A percentile compares a stretch with the other conserved stretches of the same genome.
phyloP scores from a whole-genome alignment of 2,797 vertebrate species.

The Hyperoplus immaculatus region DNA sequence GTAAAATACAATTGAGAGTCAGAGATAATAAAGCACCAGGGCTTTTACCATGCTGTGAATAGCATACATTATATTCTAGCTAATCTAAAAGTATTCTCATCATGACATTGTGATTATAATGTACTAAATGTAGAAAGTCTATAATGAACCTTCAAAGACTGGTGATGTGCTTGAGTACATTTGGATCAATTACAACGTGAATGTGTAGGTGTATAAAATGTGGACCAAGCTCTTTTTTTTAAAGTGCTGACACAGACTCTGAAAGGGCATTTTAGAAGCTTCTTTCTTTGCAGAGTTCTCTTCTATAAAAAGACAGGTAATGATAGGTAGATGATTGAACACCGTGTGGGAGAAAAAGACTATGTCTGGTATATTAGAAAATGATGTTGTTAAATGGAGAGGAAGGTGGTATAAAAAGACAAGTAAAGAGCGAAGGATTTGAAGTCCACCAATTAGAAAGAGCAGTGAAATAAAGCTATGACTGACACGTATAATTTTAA shows the following conservation, averaged over 20 bases:
- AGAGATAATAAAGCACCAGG: neutral
- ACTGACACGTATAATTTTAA: neutral
- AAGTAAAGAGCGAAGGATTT: conserved; percentile 5
- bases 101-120: neutral
- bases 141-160: neutral
- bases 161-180: neutral
- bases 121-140: neutral
- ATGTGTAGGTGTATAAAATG: neutral
- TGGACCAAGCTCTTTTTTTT: neutral
- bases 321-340: neutral
- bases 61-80: neutral
- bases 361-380: neutral
- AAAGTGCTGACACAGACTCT: neutral
- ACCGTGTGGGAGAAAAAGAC: neutral
- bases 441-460: conserved; percentile 8
- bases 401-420: conserved; percentile 2
- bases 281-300: conserved; percentile 1
- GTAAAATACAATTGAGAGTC: neutral
- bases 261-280: neutral
- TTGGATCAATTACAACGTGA: neutral
- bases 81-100: neutral
- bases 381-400: neutral
- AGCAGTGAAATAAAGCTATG: neutral
- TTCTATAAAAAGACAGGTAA: neutral
- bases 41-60: neutral